Conservation (phyloP, 2,797 vertebrate species). For the Gymnothorax javanicus region DNA sequence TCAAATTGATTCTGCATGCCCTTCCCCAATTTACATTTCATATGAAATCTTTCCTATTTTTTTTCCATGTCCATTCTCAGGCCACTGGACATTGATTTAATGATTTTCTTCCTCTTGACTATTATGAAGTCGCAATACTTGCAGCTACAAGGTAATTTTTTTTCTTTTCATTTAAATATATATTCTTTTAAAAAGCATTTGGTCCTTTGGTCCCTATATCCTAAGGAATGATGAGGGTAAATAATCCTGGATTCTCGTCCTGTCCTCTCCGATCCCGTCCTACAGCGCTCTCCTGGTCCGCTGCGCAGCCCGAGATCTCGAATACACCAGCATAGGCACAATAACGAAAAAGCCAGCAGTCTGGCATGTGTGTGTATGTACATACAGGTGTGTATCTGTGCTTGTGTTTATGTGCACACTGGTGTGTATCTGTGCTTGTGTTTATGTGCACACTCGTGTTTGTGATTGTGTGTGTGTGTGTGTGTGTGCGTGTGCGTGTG, state of each 20-base stretch:
- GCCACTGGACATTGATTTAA: slow-evolving; percentile 80
- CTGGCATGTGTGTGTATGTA: slow-evolving; percentile 75
- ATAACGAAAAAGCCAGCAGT: slow-evolving; percentile 86
- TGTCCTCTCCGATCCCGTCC: slow-evolving; percentile 58
- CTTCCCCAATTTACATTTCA: not conserved
- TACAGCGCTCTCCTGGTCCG: slow-evolving; percentile 76
- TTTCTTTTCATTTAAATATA: slow-evolving; percentile 77
- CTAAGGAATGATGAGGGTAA: slow-evolving; percentile 99
- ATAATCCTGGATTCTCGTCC: slow-evolving; percentile 86
- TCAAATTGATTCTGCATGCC: slow-evolving; percentile 55
- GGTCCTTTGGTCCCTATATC: slow-evolving; percentile 99
- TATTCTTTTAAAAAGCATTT: slow-evolving; percentile 93
- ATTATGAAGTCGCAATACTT: slow-evolving; percentile 79
- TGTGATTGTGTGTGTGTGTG: slow-evolving; percentile 50
- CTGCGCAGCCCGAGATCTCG: slow-evolving; percentile 56
- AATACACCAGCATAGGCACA: slow-evolving; percentile 83
- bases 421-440: slow-evolving; percentile 26
- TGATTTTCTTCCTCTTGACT: slow-evolving; percentile 64
- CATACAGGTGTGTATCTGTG: slow-evolving; percentile 42
- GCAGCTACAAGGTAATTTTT: slow-evolving; percentile 83
- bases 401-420: not conserved
- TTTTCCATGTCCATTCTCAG: slow-evolving; percentile 64
- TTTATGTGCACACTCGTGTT: not conserved
- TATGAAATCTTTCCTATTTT: slow-evolving; percentile 67
- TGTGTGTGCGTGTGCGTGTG: slow-evolving; percentile 51